A percentile compares a stretch with the other conserved stretches of the same genome.
Evolutionary conservation across 2,888 invertebrate species (phyloP).

Genomic region (Pandemis corylana): DNA sequence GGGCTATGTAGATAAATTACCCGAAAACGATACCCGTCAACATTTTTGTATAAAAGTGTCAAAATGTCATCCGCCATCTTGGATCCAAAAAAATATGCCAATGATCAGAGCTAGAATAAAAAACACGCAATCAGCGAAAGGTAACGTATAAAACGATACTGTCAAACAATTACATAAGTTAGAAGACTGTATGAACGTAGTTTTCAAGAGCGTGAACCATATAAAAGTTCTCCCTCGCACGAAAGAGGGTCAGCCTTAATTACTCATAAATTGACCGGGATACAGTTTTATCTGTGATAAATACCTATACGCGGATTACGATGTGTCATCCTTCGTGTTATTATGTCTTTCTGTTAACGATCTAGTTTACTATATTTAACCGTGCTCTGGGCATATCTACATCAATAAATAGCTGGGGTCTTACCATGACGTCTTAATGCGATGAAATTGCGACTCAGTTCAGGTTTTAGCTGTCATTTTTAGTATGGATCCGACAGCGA

Average conservation of each 20-base stretch:
- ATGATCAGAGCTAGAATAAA: no score
- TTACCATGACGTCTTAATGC: no score
- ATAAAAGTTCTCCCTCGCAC: slow-evolving; percentile 80
- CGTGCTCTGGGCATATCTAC: not conserved
- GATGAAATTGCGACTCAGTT: no score
- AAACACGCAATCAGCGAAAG: not conserved
- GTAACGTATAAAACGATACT: not conserved
- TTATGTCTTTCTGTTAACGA: slow-evolving; percentile 49
- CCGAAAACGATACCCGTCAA: no score
- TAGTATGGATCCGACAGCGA: no score
- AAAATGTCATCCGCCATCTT: no score
- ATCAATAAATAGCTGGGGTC: not conserved
- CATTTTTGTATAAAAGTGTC: no score
- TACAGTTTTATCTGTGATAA: slow-evolving; percentile 75
- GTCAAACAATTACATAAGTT: not conserved
- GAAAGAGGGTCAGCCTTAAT: slow-evolving; percentile 84
- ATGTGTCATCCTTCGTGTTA: slow-evolving; percentile 63
- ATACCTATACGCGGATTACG: slow-evolving; percentile 67
- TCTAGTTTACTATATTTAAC: slow-evolving; percentile 34
- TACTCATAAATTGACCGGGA: slow-evolving; percentile 84
- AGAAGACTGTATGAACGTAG: not conserved
- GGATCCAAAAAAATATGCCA: no score
- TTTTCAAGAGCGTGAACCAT: slow-evolving; percentile 65
- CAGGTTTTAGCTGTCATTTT: no score
- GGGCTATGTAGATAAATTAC: no score